These are phyloP conservation scores for Cherax destructor DNA, from an alignment of 1,140 invertebrate genomes.

Conservation along the genomic window DNA sequence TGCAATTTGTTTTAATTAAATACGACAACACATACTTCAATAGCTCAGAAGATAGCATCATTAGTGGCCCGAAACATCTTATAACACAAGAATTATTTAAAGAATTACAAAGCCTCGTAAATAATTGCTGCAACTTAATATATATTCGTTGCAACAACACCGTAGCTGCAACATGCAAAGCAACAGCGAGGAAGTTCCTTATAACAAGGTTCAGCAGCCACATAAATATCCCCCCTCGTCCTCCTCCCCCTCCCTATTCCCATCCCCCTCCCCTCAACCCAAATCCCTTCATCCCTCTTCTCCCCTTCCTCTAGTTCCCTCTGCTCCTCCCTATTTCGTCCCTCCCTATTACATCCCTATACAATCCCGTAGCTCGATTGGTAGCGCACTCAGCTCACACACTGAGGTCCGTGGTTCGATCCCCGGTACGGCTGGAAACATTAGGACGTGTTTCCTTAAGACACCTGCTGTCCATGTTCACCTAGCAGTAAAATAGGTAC, in stretches of 20 bases:
- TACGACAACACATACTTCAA: no score
- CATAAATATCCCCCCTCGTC: neutral
- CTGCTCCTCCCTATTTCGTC: neutral
- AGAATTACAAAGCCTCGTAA: neutral
- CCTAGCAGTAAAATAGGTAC: no score
- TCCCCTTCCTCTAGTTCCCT: neutral
- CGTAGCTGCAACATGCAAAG: neutral
- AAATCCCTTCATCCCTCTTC: neutral
- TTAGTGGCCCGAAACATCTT: no score
- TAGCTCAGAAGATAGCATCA: no score
- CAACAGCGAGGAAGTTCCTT: neutral
- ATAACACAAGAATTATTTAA: neutral
- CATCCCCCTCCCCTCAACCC: neutral
- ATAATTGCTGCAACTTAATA: neutral
- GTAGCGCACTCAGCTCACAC: no score
- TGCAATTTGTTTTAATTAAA: no score
- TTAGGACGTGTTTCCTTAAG: no score
- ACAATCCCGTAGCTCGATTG: no score
- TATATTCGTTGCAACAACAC: neutral
- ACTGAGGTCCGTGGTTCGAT: no score
- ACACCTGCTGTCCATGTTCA: no score
- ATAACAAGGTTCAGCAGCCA: neutral
- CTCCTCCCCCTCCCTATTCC: neutral
- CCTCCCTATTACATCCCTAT: neutral
- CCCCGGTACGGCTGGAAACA: no score